Conservation (phyloP, 2,888 invertebrate genomes). For the Alcis repandata region DNA sequence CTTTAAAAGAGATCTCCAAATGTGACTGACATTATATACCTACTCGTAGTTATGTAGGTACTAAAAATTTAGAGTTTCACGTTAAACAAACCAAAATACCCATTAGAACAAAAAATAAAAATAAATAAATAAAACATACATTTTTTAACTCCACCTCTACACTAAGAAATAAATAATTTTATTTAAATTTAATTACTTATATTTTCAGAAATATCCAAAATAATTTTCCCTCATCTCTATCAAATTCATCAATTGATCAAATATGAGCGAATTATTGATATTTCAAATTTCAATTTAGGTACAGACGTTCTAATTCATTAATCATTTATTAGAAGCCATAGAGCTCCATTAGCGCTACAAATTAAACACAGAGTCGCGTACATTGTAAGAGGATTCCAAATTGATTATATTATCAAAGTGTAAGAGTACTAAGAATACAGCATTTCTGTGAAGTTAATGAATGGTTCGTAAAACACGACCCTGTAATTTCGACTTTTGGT, state of each 20-base stretch:
- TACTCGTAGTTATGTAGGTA: too few relatives aligned
- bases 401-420: slow-evolving; percentile 24
- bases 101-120: too few relatives aligned
- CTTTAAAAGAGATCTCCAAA: too few relatives aligned
- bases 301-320: slow-evolving; percentile 21
- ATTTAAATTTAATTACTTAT: too few relatives aligned
- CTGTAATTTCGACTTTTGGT: slow-evolving; percentile 7
- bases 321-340: slow-evolving; percentile 24
- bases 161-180: too few relatives aligned
- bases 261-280: slow-evolving; percentile 8
- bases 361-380: slow-evolving; percentile 23
- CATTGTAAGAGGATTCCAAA: slow-evolving; percentile 23
- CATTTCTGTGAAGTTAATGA: slow-evolving; percentile 14
- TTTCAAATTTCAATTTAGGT: slow-evolving; percentile 23
- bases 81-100: too few relatives aligned
- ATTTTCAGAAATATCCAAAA: background rate
- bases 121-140: too few relatives aligned
- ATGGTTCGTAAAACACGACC: slow-evolving; percentile 2
- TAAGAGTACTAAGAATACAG: background rate
- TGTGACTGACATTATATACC: too few relatives aligned
- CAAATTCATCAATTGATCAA: background rate
- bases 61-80: too few relatives aligned
- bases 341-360: slow-evolving; percentile 25
- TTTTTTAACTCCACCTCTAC: too few relatives aligned
- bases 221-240: background rate